Percentiles rank a stretch among this genome's conserved stretches.
phyloP scores from a whole-genome alignment of 2,888 invertebrate species.

The Podotricha telesiphe region DNA sequence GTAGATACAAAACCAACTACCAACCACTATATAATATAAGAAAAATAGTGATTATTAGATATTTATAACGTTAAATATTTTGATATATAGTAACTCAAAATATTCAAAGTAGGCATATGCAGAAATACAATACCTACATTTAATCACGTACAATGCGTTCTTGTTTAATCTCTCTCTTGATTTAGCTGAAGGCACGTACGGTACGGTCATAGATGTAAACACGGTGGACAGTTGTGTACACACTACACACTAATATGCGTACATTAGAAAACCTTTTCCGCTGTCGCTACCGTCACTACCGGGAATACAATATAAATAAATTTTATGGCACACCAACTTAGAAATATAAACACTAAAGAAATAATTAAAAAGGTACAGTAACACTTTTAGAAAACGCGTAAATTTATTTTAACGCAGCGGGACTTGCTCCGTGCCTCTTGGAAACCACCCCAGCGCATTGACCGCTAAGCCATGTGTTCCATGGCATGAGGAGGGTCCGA shows the following conservation, averaged over 20 bases:
- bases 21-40: no score
- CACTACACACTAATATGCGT: conserved; percentile 24
- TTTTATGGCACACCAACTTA: no score
- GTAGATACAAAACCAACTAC: no score
- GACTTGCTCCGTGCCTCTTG: no score
- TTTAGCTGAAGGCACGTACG: conserved; percentile 39
- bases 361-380: no score
- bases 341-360: no score
- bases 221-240: conserved; percentile 37
- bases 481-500: no score
- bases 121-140: conserved; percentile 25
- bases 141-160: conserved; percentile 35
- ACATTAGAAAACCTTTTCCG: conserved; percentile 22
- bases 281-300: conserved; percentile 19
- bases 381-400: no score
- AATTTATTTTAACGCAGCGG: no score
- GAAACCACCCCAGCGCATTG: no score
- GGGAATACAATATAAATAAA: no score
- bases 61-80: background rate
- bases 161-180: conserved; percentile 41
- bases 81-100: background rate
- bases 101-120: conserved; percentile 1
- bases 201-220: conserved; percentile 35
- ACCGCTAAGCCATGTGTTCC: no score
- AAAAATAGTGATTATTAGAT: background rate